A percentile compares a stretch with the other conserved stretches of the same genome.
These are phyloP conservation scores for Neofelis nebulosa DNA, from an alignment of 2,113 vertebrate species.

Conservation along the genomic window DNA sequence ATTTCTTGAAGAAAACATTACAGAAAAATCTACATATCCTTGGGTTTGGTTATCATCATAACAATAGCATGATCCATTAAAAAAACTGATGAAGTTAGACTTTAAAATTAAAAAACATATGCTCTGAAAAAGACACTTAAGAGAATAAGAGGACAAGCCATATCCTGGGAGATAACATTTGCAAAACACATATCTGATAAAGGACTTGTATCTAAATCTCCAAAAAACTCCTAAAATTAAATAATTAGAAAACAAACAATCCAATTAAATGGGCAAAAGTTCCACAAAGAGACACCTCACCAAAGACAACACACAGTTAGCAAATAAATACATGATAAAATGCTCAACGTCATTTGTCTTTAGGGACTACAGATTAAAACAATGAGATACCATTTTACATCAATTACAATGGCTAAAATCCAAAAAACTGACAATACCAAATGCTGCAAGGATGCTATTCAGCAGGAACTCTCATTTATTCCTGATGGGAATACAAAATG, in stretches of 20 bases:
- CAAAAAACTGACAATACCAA: neutral
- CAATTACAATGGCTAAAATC: neutral
- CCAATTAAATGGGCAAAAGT: neutral
- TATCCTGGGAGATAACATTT: neutral
- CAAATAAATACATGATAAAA: neutral
- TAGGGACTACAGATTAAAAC: neutral
- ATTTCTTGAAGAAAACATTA: neutral
- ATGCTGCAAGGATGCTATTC: neutral
- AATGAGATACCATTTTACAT: neutral
- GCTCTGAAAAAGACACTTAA: neutral
- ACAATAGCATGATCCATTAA: neutral
- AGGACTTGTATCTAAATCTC: neutral
- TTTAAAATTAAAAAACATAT: neutral
- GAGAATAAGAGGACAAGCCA: neutral
- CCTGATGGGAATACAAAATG: neutral
- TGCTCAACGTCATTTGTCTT: neutral
- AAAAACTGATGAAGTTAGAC: neutral
- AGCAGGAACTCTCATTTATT: neutral
- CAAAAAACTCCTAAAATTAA: neutral
- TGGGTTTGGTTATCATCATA: neutral
- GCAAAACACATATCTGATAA: neutral
- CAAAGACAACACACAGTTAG: neutral
- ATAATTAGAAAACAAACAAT: neutral
- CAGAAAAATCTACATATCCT: neutral
- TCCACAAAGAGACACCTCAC: neutral